Base-by-base conservation (phyloP, 2,113 vertebrate genomes). In the Oenanthe melanoleuca region DNA sequence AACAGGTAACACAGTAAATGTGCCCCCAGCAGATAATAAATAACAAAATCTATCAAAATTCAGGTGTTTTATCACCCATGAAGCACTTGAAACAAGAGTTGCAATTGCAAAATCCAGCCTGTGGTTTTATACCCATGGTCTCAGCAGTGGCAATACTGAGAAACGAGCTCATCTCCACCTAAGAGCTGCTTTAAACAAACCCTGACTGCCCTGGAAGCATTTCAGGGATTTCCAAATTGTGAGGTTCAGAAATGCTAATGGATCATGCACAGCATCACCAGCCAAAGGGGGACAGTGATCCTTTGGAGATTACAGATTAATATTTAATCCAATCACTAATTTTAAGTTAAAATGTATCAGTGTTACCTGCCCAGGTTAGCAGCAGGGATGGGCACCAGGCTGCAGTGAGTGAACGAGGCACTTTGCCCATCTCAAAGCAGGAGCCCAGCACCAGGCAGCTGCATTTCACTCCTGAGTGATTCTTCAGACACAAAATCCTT, bases 1-100 rank as follows among this genome's bases (percentile, higher is more conserved):
- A 55, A 71, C 44, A 13, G 21, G 34, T 0, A 0, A 73, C 33
- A 19, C 5, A 24, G 37, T 14, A 73, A 85, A 88, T 0, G 6
- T 53, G 63, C 8, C 59, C 19, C n/a, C 66, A 65, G 79, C 38
- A 74, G 53, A 60, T 16, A 56, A 71, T 19, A 23, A 64, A 71
- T 40, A 42, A 57, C 37, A 64, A 59, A 37, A 20, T 52, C 57
- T 72, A 37, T 69, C 79, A 69, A n/a, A 65, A 33, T 79, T 23
- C 0, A 4, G 75, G 4, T 73, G 70, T 59, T 90, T 80, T 86
- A 69, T 77, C 63, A 42, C 26, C 34, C 75, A 10, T 3, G 15
- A 63, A 88, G 42, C 57, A 34, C 47, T 49, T 34, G 53, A 88
- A 89, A 88, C 29, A 29, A 21, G 56, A 85, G 34, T 38, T 77